phyloP scores from a whole-genome alignment of 2,888 invertebrate genomes.

The Steinernema hermaphroditum region DNA sequence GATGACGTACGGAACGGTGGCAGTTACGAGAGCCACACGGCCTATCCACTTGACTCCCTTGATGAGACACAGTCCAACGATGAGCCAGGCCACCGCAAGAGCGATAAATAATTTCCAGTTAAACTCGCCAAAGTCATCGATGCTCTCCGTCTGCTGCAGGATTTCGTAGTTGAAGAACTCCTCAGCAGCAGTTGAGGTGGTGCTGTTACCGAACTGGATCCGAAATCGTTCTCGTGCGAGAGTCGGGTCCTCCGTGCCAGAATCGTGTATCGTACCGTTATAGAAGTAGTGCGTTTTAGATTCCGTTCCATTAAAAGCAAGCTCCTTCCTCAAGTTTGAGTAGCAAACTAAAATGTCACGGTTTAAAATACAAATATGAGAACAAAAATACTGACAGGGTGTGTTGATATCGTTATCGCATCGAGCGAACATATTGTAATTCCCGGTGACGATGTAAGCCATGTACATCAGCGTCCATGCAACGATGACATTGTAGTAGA shows the following conservation, averaged over 20 bases:
- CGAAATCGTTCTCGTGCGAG: neutral
- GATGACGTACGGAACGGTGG: slow-evolving; percentile 1
- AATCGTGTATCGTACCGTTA: neutral
- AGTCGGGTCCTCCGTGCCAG: neutral
- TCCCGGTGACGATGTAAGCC: slow-evolving; percentile 38
- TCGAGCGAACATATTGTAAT: neutral
- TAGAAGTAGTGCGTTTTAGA: neutral
- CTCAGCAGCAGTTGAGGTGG: neutral
- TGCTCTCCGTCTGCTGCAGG: neutral
- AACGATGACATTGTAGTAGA: slow-evolving; percentile 92
- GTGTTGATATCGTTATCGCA: neutral
- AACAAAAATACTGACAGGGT: neutral
- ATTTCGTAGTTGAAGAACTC: slow-evolving; percentile 32
- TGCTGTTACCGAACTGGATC: neutral
- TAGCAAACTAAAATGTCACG: neutral
- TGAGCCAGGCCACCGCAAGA: slow-evolving; percentile 14
- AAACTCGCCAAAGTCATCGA: slow-evolving; percentile 14
- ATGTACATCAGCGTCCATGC: slow-evolving; percentile 90
- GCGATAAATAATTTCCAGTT: slow-evolving; percentile 12
- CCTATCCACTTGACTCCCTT: slow-evolving; percentile 34
- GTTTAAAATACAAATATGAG: neutral
- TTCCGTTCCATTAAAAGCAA: too few species aligned
- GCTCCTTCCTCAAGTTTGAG: neutral
- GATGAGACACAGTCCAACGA: slow-evolving; percentile 18
- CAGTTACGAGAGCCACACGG: slow-evolving; percentile 22